A percentile compares a stretch with the other conserved stretches of the same genome.
These are phyloP conservation scores for Lasioglossum lativentre DNA, from an alignment of 2,888 invertebrate species.

Conservation along the genomic window DNA sequence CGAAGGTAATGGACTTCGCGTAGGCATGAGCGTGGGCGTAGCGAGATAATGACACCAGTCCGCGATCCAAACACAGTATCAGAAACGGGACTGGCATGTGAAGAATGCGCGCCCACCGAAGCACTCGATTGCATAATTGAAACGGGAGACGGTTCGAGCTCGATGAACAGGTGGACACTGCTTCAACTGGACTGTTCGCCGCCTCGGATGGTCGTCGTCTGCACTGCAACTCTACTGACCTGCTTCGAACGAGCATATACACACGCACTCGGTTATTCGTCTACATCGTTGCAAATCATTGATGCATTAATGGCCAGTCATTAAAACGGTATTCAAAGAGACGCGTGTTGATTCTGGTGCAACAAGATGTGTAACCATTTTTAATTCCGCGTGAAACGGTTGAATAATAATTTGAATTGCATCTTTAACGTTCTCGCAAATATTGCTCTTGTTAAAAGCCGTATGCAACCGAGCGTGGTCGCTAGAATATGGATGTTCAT, in stretches of 20 bases:
- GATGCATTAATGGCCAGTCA: not conserved
- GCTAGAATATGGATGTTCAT: not conserved
- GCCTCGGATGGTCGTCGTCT: not conserved
- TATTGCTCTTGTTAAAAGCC: not conserved
- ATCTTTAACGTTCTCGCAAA: not conserved
- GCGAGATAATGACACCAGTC: slow-evolving; percentile 47
- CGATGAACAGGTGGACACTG: slow-evolving; percentile 30
- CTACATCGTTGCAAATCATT: not conserved
- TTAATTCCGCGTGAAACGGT: too few relatives aligned
- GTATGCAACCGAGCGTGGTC: not conserved
- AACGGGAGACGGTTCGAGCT: slow-evolving; percentile 22
- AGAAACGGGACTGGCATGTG: slow-evolving; percentile 19
- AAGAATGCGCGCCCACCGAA: not conserved
- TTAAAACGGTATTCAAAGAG: not conserved
- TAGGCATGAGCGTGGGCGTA: slow-evolving; percentile 49
- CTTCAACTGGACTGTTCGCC: not conserved
- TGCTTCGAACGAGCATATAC: not conserved
- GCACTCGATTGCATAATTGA: slow-evolving; percentile 30
- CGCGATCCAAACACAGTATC: slow-evolving; percentile 29
- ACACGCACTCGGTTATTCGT: not conserved
- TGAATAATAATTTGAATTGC: not conserved
- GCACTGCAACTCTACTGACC: not conserved
- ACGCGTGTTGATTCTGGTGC: too few relatives aligned
- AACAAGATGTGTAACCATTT: too few relatives aligned
- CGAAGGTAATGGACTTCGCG: slow-evolving; percentile 51